A percentile compares a stretch with the other conserved stretches of the same genome.
Conservation (phyloP, 1,140 invertebrate genomes). For the Dryas iulia region DNA sequence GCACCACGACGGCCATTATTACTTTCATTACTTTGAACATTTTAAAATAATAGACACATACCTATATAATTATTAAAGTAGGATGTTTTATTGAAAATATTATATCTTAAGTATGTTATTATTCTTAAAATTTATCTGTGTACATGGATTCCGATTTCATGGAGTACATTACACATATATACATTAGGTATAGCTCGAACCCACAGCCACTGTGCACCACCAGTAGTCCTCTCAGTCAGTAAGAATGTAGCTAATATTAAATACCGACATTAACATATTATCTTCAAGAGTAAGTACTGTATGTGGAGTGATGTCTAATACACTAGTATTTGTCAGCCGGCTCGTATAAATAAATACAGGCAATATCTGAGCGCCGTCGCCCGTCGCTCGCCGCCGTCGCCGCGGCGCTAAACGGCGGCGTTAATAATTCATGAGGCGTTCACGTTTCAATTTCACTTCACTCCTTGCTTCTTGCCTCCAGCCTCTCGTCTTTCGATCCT, state of each 20-base stretch:
- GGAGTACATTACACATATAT: no score
- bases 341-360: slow-evolving; percentile 14
- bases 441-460: slow-evolving; percentile 10
- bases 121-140: no score
- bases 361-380: slow-evolving; percentile 10
- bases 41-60: no score
- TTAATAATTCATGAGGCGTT: slow-evolving; percentile 19
- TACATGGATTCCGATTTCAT: no score
- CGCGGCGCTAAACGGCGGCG: slow-evolving; percentile 13
- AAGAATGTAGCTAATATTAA: not conserved
- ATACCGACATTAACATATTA: not conserved
- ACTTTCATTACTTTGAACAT: no score
- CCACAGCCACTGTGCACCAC: not conserved
- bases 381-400: no score
- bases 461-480: not conserved
- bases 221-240: not conserved
- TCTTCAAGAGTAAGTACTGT: not conserved
- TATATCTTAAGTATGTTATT: no score
- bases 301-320: not conserved
- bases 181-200: no score
- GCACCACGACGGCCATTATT: no score
- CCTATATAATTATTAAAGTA: no score
- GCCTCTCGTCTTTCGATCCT: not conserved
- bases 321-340: not conserved
- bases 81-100: no score